Evolutionary conservation across 2,888 invertebrate species (phyloP).

Genomic region (Apamea crenata): DNA sequence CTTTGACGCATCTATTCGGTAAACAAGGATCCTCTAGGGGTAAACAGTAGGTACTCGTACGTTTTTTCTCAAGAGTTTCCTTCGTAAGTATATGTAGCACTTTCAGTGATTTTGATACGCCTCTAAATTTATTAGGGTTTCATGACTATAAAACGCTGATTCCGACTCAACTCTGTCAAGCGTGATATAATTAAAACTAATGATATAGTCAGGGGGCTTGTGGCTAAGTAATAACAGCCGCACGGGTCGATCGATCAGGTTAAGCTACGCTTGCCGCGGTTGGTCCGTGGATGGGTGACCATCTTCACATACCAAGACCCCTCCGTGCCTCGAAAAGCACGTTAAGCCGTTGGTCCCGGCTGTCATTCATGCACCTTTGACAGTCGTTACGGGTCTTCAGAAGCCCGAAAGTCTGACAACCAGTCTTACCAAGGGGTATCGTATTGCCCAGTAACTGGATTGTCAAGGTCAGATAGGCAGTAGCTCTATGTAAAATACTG

Average conservation of each 20-base stretch:
- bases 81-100: background rate
- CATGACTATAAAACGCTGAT: background rate
- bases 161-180: background rate
- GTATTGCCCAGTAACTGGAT: too few species aligned
- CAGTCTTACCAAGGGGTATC: background rate
- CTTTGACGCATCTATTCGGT: conserved; percentile 35
- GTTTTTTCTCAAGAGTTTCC: conserved; percentile 34
- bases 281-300: background rate
- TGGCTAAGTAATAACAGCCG: background rate
- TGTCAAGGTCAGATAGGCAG: background rate
- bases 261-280: background rate
- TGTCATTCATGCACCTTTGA: background rate
- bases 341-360: background rate
- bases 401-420: too few species aligned
- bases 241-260: background rate
- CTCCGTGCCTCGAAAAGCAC: background rate
- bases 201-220: background rate
- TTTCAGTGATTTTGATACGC: conserved; percentile 2
- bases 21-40: conserved; percentile 46
- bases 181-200: background rate
- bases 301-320: too few species aligned
- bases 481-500: background rate
- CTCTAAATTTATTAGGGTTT: conserved; percentile 5
- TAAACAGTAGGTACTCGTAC: conserved; percentile 12
- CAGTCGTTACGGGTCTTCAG: background rate